phyloP scores from a whole-genome alignment of 2,888 invertebrate genomes.

The Eupithecia subumbrata region DNA sequence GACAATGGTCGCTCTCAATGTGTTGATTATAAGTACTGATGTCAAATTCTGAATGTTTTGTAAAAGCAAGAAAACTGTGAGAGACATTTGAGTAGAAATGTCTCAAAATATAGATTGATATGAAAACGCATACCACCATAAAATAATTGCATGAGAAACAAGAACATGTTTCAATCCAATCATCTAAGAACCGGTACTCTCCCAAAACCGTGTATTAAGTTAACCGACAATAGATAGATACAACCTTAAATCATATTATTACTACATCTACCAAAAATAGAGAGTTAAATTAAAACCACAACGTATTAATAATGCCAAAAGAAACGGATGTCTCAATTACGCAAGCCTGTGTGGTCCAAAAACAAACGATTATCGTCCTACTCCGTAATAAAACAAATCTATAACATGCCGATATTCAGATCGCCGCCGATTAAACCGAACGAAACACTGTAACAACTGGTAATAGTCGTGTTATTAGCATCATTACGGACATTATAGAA shows the following conservation, averaged over 20 bases:
- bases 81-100: not conserved
- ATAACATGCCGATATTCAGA: slow-evolving; percentile 75
- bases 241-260: slow-evolving; percentile 49
- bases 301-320: slow-evolving; percentile 59
- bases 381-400: slow-evolving; percentile 68
- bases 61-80: not conserved
- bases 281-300: slow-evolving; percentile 59
- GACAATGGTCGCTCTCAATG: not conserved
- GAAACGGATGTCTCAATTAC: slow-evolving; percentile 78
- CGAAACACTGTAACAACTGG: slow-evolving; percentile 70
- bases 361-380: slow-evolving; percentile 67
- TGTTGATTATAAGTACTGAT: not conserved
- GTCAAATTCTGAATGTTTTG: not conserved
- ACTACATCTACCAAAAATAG: slow-evolving; percentile 46
- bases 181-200: slow-evolving; percentile 3
- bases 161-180: not conserved
- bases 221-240: slow-evolving; percentile 36
- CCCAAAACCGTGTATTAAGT: slow-evolving; percentile 2
- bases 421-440: slow-evolving; percentile 73
- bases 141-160: not conserved
- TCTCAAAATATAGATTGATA: not conserved
- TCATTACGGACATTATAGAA: slow-evolving; percentile 71
- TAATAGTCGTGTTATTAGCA: slow-evolving; percentile 77
- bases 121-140: not conserved
- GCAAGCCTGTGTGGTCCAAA: slow-evolving; percentile 74